Conservation (phyloP, 2,113 vertebrate species). For the Callospermophilus lateralis region DNA sequence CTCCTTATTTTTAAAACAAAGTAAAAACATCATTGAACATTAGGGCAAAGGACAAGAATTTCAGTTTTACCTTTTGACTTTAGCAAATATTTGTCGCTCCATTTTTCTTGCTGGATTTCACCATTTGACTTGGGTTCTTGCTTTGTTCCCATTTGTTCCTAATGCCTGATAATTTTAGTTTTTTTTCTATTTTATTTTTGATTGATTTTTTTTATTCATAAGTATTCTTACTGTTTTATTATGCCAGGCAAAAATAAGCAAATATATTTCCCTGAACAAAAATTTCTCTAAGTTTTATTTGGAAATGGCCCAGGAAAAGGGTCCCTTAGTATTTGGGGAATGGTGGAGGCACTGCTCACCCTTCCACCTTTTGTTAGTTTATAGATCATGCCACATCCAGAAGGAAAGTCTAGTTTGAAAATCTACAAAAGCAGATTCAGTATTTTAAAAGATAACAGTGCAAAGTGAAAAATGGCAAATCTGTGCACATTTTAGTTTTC, state of each 20-base stretch:
- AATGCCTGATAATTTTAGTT: conserved; percentile 47
- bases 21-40: conserved; percentile 77
- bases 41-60: conserved; percentile 79
- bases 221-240: conserved; percentile 21
- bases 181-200: conserved; percentile 28
- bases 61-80: conserved; percentile 77
- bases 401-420: conserved; percentile 55
- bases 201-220: conserved; percentile 22
- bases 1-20: conserved; percentile 76
- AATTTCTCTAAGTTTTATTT: background rate
- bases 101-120: conserved; percentile 49
- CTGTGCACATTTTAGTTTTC: conserved; percentile 27
- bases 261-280: background rate
- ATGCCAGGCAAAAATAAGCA: conserved; percentile 17
- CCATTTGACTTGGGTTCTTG: conserved; percentile 3
- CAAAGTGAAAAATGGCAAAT: background rate
- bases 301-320: background rate
- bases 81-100: conserved; percentile 67
- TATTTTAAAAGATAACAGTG: conserved; percentile 18
- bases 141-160: background rate
- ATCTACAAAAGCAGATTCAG: background rate
- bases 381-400: background rate
- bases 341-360: background rate
- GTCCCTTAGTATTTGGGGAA: background rate
- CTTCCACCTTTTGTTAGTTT: conserved; percentile 19